Evolutionary conservation across 2,113 vertebrate genomes (phyloP).

Genomic region (Chloroceryle aenea): DNA sequence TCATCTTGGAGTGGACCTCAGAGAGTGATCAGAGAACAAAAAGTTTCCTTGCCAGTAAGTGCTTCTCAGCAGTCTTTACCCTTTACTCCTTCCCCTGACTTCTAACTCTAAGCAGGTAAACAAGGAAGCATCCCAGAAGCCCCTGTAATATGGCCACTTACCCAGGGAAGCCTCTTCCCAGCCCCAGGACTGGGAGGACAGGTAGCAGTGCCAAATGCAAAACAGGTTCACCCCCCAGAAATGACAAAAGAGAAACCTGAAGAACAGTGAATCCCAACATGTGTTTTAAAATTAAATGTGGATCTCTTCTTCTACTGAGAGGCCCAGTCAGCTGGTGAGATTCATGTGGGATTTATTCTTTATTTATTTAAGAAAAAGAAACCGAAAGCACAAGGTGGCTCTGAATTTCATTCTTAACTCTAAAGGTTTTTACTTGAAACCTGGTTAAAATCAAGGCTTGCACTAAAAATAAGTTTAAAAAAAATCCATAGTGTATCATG

Average conservation of each 20-base stretch:
- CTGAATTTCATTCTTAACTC: neutral
- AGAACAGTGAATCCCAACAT: neutral
- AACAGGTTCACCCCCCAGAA: neutral
- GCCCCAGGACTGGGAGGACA: neutral
- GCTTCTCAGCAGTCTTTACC: neutral
- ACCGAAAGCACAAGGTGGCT: neutral
- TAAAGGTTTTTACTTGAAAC: neutral
- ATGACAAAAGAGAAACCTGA: neutral
- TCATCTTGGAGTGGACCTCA: neutral
- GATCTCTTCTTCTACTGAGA: neutral
- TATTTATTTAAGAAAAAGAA: neutral
- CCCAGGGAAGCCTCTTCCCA: neutral
- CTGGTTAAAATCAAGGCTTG: neutral
- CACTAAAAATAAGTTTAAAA: no score
- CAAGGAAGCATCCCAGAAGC: neutral
- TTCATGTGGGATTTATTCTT: neutral
- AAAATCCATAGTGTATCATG: no score
- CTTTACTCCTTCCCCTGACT: neutral
- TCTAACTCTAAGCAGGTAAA: neutral
- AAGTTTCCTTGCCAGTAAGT: neutral
- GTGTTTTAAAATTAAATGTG: neutral
- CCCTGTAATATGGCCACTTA: neutral
- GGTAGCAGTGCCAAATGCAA: neutral
- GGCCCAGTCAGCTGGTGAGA: no score
- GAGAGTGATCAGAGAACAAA: neutral